Conservation (phyloP, 2,888 invertebrate genomes). For the Dysmachus trigonus region DNA sequence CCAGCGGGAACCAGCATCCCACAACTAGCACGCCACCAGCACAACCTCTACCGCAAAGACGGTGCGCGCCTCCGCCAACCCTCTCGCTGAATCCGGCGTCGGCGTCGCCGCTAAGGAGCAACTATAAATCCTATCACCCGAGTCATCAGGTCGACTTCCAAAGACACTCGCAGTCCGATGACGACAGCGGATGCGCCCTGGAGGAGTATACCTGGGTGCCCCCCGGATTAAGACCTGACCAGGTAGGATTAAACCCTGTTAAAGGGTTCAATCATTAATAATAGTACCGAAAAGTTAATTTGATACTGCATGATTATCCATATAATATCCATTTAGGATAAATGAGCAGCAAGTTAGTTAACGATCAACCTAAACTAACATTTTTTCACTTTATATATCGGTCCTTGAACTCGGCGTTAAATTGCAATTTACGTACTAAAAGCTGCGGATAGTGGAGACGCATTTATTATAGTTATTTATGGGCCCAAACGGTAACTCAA, state of each 20-base stretch:
- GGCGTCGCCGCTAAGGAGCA: conserved; percentile 58
- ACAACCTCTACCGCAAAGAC: conserved; percentile 62
- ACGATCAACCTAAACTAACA: neutral
- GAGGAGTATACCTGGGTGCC: conserved; percentile 99
- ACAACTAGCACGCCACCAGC: conserved; percentile 45
- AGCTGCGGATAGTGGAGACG: neutral
- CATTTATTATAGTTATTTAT: neutral
- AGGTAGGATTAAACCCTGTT: conserved; percentile 71
- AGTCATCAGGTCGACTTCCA: conserved; percentile 73
- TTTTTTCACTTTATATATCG: neutral
- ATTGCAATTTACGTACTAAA: neutral
- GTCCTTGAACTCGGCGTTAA: neutral
- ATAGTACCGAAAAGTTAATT: conserved; percentile 14
- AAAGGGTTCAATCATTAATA: conserved; percentile 15
- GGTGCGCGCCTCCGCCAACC: conserved; percentile 60
- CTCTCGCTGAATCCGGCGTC: conserved; percentile 59
- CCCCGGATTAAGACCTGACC: conserved; percentile 93
- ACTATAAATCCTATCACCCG: conserved; percentile 59
- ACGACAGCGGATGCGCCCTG: conserved; percentile 96
- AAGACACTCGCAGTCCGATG: conserved; percentile 91
- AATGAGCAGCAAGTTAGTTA: neutral
- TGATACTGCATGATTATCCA: neutral
- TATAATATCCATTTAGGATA: too few species aligned
- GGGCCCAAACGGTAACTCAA: neutral
- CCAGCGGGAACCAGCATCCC: neutral